phyloP scores from a whole-genome alignment of 2,113 vertebrate genomes.

The Prunella himalayana region DNA sequence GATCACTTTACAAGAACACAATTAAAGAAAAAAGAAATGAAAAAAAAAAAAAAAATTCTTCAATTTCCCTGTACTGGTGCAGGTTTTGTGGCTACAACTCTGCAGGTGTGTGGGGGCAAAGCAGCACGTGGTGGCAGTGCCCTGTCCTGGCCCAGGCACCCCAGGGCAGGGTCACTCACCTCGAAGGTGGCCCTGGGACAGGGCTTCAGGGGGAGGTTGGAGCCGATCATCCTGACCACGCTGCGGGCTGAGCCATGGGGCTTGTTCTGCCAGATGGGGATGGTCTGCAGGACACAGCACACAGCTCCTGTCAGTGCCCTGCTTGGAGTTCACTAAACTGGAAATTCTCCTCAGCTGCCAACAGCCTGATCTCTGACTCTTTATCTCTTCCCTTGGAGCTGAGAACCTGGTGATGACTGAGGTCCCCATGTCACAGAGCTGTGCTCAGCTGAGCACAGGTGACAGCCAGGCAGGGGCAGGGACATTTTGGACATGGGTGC shows the following conservation, averaged over 20 bases:
- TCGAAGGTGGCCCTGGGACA: conserved; percentile 91
- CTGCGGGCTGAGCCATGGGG: conserved; percentile 92
- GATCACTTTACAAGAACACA: background rate
- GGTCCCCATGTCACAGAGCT: accelerated
- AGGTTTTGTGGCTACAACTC: background rate
- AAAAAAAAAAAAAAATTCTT: accelerated
- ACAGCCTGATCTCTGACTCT: background rate
- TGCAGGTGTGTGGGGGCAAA: background rate
- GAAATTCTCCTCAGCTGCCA: accelerated
- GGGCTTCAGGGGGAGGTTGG: conserved; percentile 91
- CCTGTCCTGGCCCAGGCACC: background rate
- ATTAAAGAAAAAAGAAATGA: background rate
- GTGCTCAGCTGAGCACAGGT: background rate
- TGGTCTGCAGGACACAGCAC: conserved; percentile 67
- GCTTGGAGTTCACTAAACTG: accelerated
- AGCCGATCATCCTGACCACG: conserved; percentile 93
- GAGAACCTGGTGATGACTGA: background rate
- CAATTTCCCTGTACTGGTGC: accelerated
- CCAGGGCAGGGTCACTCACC: conserved; percentile 62
- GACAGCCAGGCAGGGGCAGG: background rate
- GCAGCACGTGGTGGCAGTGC: accelerated
- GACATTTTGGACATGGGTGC: accelerated
- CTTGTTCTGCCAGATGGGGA: conserved; percentile 99
- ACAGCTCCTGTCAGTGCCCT: accelerated
- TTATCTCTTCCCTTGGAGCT: background rate